These are phyloP conservation scores for Poeciliopsis gracilis DNA, from an alignment of 2,797 vertebrate genomes.

Conservation along the genomic window DNA sequence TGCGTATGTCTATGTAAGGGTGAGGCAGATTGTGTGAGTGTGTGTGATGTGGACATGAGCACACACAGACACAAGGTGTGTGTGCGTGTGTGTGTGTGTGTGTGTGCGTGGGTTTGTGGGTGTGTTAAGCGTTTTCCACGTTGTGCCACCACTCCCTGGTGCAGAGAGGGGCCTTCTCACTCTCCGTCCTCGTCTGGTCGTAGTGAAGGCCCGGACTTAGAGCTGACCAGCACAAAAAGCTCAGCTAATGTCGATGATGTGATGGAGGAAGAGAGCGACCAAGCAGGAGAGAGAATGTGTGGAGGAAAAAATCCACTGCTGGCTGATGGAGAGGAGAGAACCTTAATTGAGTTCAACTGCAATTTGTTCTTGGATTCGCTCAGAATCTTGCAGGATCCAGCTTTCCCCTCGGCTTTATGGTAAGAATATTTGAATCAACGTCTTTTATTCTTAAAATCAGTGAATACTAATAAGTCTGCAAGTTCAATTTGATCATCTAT, in stretches of 20 bases:
- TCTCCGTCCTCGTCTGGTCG: conserved; percentile 74
- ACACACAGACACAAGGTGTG: conserved; percentile 43
- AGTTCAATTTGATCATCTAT: neutral
- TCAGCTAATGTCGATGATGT: conserved; percentile 48
- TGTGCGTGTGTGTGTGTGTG: conserved; percentile 26
- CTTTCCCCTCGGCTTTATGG: conserved; percentile 39
- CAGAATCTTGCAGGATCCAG: conserved; percentile 26
- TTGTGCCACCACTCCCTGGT: conserved; percentile 67
- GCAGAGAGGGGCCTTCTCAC: conserved; percentile 78
- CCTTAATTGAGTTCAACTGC: conserved; percentile 2
- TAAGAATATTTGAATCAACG: conserved; percentile 59
- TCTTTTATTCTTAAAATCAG: conserved; percentile 1
- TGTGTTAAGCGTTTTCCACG: conserved; percentile 62
- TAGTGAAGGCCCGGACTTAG: conserved; percentile 69
- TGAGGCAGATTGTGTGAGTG: conserved; percentile 70
- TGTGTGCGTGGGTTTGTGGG: conserved; percentile 32
- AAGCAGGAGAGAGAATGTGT: conserved; percentile 21
- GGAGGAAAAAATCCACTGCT: conserved; percentile 17
- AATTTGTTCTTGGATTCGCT: conserved; percentile 42
- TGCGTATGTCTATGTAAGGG: conserved; percentile 72
- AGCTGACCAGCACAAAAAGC: conserved; percentile 63
- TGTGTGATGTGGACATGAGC: conserved; percentile 39
- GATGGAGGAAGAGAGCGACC: conserved; percentile 26
- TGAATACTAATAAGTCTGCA: neutral
- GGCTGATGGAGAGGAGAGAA: conserved; percentile 22